A percentile compares a stretch with the other conserved stretches of the same genome.
Evolutionary conservation across 2,888 invertebrate genomes (phyloP).

Genomic region (Lochmaea capreae): DNA sequence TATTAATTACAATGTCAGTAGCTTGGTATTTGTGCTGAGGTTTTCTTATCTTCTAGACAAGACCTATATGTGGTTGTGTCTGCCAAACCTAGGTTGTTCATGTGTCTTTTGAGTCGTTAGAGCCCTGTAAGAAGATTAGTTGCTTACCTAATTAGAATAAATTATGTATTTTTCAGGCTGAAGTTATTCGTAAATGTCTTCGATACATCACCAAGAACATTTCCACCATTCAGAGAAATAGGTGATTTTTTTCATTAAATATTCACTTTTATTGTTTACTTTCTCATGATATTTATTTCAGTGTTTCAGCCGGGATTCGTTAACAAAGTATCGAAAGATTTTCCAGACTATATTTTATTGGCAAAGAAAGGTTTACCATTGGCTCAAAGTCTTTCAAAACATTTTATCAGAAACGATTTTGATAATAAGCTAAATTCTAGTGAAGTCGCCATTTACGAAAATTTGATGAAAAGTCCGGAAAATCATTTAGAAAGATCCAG

Average conservation of each 20-base stretch:
- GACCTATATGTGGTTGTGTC: too few species aligned
- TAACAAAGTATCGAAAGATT: constrained; percentile 15
- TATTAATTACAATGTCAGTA: too few species aligned
- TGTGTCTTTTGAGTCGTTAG: too few species aligned
- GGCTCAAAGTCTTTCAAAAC: constrained; percentile 19
- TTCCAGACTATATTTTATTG: constrained; percentile 27
- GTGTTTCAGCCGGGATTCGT: constrained; percentile 36
- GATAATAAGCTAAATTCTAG: neutral
- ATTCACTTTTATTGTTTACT: neutral
- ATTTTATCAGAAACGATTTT: constrained; percentile 26
- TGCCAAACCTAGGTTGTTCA: too few species aligned
- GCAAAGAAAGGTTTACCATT: constrained; percentile 30
- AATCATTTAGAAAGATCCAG: neutral
- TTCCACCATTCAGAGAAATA: constrained; percentile 23
- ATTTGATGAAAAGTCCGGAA: constrained; percentile 17
- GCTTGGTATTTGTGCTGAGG: too few species aligned
- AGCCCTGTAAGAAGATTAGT: neutral
- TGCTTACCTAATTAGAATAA: neutral
- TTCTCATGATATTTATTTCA: constrained; percentile 17
- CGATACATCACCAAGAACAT: constrained; percentile 30
- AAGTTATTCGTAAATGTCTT: constrained; percentile 32
- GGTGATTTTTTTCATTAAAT: constrained; percentile 19
- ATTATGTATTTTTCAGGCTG: constrained; percentile 20
- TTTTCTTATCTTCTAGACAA: too few species aligned
- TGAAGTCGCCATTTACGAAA: constrained; percentile 13